These are phyloP conservation scores for Plumapathes pennacea DNA, from an alignment of 92 coral and sea anemone genomes.

Conservation along the genomic window DNA sequence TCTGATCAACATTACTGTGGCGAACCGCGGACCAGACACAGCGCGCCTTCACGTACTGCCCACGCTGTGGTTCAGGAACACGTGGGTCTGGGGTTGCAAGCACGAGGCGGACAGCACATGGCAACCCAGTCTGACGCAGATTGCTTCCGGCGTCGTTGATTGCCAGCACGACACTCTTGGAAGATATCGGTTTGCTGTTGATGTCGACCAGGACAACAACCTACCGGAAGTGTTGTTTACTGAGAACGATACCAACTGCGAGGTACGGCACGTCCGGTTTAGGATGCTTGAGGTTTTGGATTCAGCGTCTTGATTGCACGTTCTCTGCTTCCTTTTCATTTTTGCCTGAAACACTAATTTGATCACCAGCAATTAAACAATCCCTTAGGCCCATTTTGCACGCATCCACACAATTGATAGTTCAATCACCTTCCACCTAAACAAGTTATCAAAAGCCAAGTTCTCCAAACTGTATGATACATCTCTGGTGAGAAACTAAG, in stretches of 20 bases:
- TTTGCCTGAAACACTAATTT: no score
- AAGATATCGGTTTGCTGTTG: constrained; percentile 71
- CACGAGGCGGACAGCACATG: constrained; percentile 93
- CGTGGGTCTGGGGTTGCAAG: constrained; percentile 99
- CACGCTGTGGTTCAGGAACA: constrained; percentile 94
- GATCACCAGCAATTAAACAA: no score
- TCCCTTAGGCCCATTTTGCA: no score
- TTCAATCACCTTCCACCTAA: no score
- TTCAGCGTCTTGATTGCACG: no score
- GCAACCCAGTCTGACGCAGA: constrained; percentile 75
- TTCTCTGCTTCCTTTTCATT: no score
- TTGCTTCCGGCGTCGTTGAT: constrained; percentile 49
- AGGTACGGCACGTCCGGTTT: no score
- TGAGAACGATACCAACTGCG: constrained; percentile 90
- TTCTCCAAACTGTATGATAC: no score
- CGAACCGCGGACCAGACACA: constrained; percentile 86
- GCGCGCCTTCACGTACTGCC: constrained; percentile 88
- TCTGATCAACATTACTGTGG: constrained; percentile 82
- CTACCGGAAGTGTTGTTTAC: constrained; percentile 79
- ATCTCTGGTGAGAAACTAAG: no score
- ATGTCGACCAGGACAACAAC: constrained; percentile 71
- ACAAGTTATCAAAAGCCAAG: no score
- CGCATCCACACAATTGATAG: no score
- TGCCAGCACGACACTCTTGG: constrained; percentile 88
- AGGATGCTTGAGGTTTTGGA: no score